Base-by-base conservation (phyloP, 2,888 invertebrate species). In the Drosophila mettleri region DNA sequence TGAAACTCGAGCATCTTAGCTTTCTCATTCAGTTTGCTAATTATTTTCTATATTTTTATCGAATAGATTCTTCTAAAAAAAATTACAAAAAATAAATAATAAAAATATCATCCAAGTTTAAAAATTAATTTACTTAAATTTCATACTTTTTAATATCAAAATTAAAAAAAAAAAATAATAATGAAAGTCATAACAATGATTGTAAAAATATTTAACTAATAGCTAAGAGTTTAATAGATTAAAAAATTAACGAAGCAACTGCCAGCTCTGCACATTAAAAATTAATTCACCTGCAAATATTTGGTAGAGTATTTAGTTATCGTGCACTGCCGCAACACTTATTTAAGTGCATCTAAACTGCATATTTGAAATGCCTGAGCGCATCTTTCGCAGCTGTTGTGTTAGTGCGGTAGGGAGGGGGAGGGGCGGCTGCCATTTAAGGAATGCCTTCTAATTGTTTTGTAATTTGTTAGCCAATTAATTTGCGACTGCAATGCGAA, bases 391-490 rank as follows among this genome's bases (percentile, higher is more conserved):
- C 20, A 36, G 66, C 57, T 52, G 71, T 48, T 59, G 48, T 46
- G 59, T 58, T 55, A 55, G 53, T 64, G 82, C 54, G 78, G 24
- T 61, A 33, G 45, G 9, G 60, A 20, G 29, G 20, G 68, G 65
- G 48, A 22, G 60, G 60, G 16, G n/a, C 22, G 78, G 67, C 27
- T 86, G 73, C 78, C 75, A 73, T 85, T 80, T 88, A 74, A 57
- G 73, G 84, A 78, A 86, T 86, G 74, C 76, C 76, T 83, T 78
- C 86, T 86, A 88, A 86, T 88, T 77, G 84, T 77, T 84, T 84
- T 86, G 84, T 88, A 88, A 86, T 86, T 88, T 86, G 84, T 83
- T 86, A 66, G 79, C 84, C 78, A 83, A 80, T 83, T 83, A 86
- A 86, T 88, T 83, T 80, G 86, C 72, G 78, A 68, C 73, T 84